Evolutionary conservation across 1,140 invertebrate genomes (phyloP), one percentile per base, ranked within the genome.

Genomic region (Drosophila sucinea): DNA sequence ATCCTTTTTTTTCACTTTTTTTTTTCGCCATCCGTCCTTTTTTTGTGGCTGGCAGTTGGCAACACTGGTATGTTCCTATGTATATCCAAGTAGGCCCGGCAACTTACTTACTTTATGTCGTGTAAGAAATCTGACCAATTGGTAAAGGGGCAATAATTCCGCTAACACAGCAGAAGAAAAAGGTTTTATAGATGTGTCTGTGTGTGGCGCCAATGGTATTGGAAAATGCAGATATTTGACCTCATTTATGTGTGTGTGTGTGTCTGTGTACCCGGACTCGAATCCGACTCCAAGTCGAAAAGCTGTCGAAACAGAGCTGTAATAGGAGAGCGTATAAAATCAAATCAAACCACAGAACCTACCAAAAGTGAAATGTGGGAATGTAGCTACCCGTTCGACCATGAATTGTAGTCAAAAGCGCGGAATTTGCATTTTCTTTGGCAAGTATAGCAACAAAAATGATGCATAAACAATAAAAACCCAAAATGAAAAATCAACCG

Each of bases 161-260:
- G 44, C 44, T 27, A 10, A 27, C 23, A 10, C 23, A 51, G 44
- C 44, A 51, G 25, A 25, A 47, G 44, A 51, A 51, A n/a, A 23
- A 27, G 44, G 44, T 51, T 51, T 51, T 8, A 51, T 27, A 51
- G 25, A 51, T 27, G 44, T 51, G 8, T 27, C 23, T 27, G 25
- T 51, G 44, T 51, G 23, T 10, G 44, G 44, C 44, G 44, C 25
- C 44, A 27, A 51, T 51, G 7, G 10, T 27, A 51, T 51, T 51
- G 44, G 10, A 51, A 51, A 51, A 51, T 51, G 23, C 44, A 51
- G 44, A 51, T 23, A 3, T 51, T 51, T 51, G 44, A 51, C 44
- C 44, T 51, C 2, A 51, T 51, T 51, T 51, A 47, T 47, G 17
- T 47, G 6, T 47, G 17, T 51, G 25, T 25, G 17, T 47, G 17